Base-by-base conservation (phyloP, 2,113 vertebrate genomes). In the Semnornis frantzii region DNA sequence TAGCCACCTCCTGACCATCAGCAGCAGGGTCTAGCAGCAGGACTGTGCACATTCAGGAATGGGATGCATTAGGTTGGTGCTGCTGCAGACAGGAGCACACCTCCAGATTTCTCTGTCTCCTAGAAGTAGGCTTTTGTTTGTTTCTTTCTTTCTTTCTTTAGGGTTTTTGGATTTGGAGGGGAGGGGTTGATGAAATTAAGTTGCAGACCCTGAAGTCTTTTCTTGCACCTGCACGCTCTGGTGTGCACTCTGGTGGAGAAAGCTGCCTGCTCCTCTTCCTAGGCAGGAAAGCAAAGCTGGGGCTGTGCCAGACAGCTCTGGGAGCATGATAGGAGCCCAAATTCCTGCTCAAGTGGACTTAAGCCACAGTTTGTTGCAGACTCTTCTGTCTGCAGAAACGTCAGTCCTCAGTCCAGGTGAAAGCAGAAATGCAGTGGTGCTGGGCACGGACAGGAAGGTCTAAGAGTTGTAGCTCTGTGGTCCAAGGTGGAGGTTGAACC, bases 311-410 rank as follows among this genome's bases (percentile, higher is more conserved):
- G 69, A 16, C 44, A 87, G 55, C 10, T 70, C 46, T 57, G 55
- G 50, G 37, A 24, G 23, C n/a, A 23, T 27, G 15, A 33, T 27
- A 25, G 0, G 0, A 80, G 48, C 24, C 1, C 1, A 74, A 90
- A 73, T 48, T 17, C 54, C 10, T 5, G 5, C 48, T 74, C 42
- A 48, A 74, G 42, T 10, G 15, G 28, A 27, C 11, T 81, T 15
- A 37, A 50, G 79, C 9, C 78, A 33, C 33, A 3, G 11, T 74
- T 80, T 15, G 16, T 46, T 80, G 72, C 60, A 55, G n/a, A 33
- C 39, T 65, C 19, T 55, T 17, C 55, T 76, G 20, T 62, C 54
- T 64, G 12, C 28, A 4, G 2, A 37, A 48, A 8, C 31, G 19
- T 13, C 7, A 3, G 46, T 59, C 21, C 17, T 79, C 28, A 65